Evolutionary conservation across 1,140 invertebrate species (phyloP), one percentile per base, ranked within the genome.

Genomic region (Colletes gigas): DNA sequence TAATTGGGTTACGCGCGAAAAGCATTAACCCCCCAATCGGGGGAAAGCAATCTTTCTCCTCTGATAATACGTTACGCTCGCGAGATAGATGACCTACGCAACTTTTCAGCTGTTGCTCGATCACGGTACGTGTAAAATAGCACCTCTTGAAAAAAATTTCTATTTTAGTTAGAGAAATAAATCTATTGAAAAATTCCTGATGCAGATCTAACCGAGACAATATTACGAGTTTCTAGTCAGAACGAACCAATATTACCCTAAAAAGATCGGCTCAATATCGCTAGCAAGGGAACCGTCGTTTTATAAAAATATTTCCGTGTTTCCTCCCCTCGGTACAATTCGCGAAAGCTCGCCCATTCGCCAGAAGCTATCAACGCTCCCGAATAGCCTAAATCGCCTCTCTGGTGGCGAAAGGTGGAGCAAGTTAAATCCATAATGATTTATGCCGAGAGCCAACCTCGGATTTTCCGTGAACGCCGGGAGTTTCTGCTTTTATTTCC

Each of bases 1-100:
- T 79, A 79, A 79, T 79, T 73, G 77, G 69, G 77, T 79, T 79
- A 79, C 68, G 69, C 77, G 77, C 60, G 68, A 69, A 79, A 79
- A 73, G 59, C 77, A 79, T 79, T 79, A 78, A 57, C 67, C 67
- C 63, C 75, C 62, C 55, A 47, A 78, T 70, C 44, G 5, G 15
- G 30, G 55, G 59, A 30, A 8, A 10, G 15, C 44, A 39, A 71
- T 71, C 55, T 71, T 77, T 71, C 57, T 41, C 12, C 30, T 5
- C 9, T 59, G 67, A 71, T 78, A 30, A 71, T 60, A 41, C 21
- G 30, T 70, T 17, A 57, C 12, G 52, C 21, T 15, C 44, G 47
- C n/a, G 30, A 71, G 66, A 78, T 59, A 8, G 75, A 60, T 47
- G 75, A 62, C n/a, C 75, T 39, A 57, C n/a, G 30, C 41, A 60